Percentiles rank a stretch among this genome's conserved stretches.
Conservation (phyloP, 2,888 invertebrate genomes). For the Hydrotaea diabolus region DNA sequence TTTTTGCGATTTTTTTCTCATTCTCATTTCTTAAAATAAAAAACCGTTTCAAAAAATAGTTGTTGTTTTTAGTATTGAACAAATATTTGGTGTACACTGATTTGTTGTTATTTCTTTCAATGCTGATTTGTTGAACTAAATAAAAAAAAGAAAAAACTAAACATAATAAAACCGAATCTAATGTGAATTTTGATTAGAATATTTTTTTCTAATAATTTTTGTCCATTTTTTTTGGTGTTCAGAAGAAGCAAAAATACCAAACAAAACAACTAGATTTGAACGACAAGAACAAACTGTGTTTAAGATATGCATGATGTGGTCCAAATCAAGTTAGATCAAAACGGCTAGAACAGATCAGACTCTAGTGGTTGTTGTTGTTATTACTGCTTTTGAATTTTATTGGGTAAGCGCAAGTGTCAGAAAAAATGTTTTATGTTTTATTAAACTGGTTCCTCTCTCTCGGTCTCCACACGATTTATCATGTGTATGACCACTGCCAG, state of each 20-base stretch:
- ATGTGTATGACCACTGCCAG: not conserved
- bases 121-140: not conserved
- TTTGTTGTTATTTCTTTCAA: too few species aligned
- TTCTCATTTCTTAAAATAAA: too few species aligned
- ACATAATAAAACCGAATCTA: constrained; percentile 1
- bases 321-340: constrained; percentile 1
- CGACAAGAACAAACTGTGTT: not conserved
- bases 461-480: not conserved
- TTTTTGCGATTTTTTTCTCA: too few species aligned
- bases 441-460: constrained; percentile 1
- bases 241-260: too few species aligned
- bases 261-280: not conserved
- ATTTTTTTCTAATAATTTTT: not conserved
- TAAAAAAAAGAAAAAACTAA: not conserved
- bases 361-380: not conserved
- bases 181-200: constrained; percentile 11
- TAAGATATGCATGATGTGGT: constrained; percentile 21
- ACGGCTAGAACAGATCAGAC: not conserved
- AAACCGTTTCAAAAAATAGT: too few species aligned
- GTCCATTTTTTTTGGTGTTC: not conserved
- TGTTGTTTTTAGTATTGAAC: too few species aligned
- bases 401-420: constrained; percentile 4
- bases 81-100: too few species aligned
- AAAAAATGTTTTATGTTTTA: constrained; percentile 25
- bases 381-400: not conserved